Conservation (phyloP, 2,888 invertebrate genomes). For the Coleophora flavipennella region DNA sequence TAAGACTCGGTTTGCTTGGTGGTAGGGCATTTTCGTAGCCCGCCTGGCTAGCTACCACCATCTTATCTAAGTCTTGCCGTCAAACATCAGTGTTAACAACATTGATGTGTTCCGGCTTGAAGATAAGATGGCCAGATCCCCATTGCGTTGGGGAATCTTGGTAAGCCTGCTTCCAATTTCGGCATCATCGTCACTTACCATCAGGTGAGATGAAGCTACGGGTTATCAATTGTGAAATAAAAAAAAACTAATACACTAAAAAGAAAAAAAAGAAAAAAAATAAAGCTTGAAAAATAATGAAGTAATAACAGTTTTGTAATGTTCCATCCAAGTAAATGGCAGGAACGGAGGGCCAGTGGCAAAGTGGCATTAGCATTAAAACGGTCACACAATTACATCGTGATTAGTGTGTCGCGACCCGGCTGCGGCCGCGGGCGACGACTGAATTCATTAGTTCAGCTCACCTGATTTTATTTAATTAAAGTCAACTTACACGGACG, state of each 20-base stretch:
- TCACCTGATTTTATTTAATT: conserved; percentile 72
- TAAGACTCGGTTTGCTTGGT: too few relatives aligned
- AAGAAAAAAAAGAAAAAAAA: not conserved
- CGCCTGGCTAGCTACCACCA: too few relatives aligned
- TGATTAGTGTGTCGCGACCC: conserved; percentile 55
- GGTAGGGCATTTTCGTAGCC: too few relatives aligned
- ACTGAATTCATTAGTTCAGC: conserved; percentile 72
- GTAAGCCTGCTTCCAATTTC: too few relatives aligned
- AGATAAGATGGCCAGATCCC: too few relatives aligned
- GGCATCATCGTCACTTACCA: too few relatives aligned
- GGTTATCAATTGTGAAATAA: too few relatives aligned
- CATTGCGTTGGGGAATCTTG: too few relatives aligned
- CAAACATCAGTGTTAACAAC: too few relatives aligned
- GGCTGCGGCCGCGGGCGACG: conserved; percentile 26
- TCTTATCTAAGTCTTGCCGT: too few relatives aligned
- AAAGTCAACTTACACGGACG: conserved; percentile 25
- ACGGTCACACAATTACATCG: conserved; percentile 66
- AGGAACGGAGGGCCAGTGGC: conserved; percentile 25
- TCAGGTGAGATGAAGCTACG: too few relatives aligned
- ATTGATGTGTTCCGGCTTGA: too few relatives aligned
- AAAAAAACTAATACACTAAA: conserved; percentile 5
- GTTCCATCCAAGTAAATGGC: conserved; percentile 10
- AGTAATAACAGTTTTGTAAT: conserved; percentile 6
- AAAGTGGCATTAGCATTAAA: conserved; percentile 46
- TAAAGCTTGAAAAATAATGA: conserved; percentile 8